phyloP scores from a whole-genome alignment of 2,797 vertebrate genomes.

The Botia almorhae region DNA sequence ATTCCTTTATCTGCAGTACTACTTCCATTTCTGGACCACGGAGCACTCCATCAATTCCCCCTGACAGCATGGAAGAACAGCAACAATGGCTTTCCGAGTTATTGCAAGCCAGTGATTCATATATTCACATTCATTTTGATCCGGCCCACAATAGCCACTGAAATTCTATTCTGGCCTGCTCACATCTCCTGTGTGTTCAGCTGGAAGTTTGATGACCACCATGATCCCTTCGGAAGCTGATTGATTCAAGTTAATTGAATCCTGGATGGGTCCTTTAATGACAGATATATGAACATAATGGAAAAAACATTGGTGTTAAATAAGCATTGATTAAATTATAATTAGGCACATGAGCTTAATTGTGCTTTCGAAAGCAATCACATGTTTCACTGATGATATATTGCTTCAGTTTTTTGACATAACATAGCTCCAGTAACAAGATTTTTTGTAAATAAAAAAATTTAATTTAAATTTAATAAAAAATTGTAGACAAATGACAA shows the following conservation, averaged over 20 bases:
- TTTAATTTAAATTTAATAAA: too few relatives aligned
- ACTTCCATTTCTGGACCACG: constrained; percentile 55
- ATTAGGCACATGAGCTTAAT: not conserved
- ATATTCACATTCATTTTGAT: constrained; percentile 60
- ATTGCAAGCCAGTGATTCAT: constrained; percentile 58
- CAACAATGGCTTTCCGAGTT: constrained; percentile 67
- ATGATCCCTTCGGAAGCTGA: constrained; percentile 7
- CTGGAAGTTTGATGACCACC: constrained; percentile 44
- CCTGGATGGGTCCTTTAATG: not conserved
- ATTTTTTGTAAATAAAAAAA: too few relatives aligned
- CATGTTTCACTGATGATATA: too few relatives aligned
- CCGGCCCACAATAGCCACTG: constrained; percentile 48
- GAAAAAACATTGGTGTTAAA: not conserved
- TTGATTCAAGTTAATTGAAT: not conserved
- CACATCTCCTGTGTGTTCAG: constrained; percentile 28
- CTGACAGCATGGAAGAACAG: constrained; percentile 57
- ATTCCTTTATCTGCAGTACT: constrained; percentile 63
- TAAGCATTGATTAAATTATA: not conserved
- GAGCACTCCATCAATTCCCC: constrained; percentile 62
- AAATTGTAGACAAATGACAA: too few relatives aligned
- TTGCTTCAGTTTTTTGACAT: too few relatives aligned
- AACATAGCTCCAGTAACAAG: too few relatives aligned
- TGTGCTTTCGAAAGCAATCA: too few relatives aligned
- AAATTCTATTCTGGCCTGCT: constrained; percentile 23
- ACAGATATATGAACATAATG: not conserved